Evolutionary conservation across 2,888 invertebrate genomes (phyloP).

Genomic region (Odontothrips loti): DNA sequence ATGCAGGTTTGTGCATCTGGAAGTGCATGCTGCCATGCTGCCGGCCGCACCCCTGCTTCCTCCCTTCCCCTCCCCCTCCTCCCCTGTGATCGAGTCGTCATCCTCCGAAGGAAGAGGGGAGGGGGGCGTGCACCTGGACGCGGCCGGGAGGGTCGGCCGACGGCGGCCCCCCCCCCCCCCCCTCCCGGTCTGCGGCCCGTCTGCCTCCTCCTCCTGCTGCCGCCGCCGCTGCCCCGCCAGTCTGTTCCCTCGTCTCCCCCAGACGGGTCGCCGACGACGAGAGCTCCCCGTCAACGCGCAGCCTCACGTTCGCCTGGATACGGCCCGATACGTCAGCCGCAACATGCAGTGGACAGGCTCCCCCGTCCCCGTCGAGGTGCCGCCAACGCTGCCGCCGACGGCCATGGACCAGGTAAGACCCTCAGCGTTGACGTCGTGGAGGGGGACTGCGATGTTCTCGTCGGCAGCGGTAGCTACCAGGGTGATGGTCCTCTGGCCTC

Average conservation of each 20-base stretch:
- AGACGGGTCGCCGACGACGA: background rate
- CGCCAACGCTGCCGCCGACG: background rate
- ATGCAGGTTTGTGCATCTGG: background rate
- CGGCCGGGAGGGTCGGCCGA: background rate
- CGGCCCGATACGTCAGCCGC: no score
- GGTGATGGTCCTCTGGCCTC: no score
- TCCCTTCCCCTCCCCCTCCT: background rate
- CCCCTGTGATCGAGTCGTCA: background rate
- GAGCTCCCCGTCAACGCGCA: background rate
- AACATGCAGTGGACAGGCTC: background rate
- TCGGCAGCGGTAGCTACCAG: no score
- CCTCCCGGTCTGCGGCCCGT: background rate
- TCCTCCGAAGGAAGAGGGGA: background rate
- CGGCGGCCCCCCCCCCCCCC: background rate
- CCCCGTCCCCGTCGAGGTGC: background rate
- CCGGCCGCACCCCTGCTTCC: background rate
- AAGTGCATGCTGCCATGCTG: background rate
- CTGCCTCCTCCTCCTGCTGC: background rate
- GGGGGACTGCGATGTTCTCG: no score
- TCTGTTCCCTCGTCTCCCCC: background rate
- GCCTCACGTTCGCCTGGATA: background rate
- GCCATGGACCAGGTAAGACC: background rate
- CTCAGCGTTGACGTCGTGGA: no score
- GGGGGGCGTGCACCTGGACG: constrained; percentile 4
- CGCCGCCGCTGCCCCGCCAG: background rate